Percentiles rank a stretch among this genome's conserved stretches.
Conservation (phyloP, 2,888 invertebrate genomes). For the Molorchus minor region DNA sequence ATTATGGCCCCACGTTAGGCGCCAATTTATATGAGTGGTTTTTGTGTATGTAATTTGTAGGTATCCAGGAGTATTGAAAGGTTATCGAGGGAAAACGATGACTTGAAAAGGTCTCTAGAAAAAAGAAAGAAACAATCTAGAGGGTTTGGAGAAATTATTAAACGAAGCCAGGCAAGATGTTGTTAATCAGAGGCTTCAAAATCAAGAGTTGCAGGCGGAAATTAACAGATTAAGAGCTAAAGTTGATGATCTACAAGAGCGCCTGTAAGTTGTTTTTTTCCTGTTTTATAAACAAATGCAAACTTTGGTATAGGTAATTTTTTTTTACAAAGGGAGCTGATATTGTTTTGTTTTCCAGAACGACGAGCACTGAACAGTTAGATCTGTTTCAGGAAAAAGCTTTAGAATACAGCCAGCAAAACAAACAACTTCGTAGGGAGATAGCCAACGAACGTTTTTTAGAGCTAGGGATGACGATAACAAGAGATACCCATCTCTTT, state of each 20-base stretch:
- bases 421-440: conserved; percentile 65
- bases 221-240: conserved; percentile 68
- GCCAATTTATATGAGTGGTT: too few relatives aligned
- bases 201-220: conserved; percentile 74
- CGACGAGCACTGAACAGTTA: conserved; percentile 58
- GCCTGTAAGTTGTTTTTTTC: conserved; percentile 63
- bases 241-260: conserved; percentile 64
- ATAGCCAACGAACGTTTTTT: conserved; percentile 66
- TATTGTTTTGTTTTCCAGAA: conserved; percentile 45
- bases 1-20: too few relatives aligned
- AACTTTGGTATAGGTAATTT: conserved; percentile 18
- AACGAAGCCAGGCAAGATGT: conserved; percentile 68
- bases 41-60: conserved; percentile 54
- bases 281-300: too few relatives aligned
- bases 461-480: conserved; percentile 62
- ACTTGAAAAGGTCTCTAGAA: conserved; percentile 60
- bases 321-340: conserved; percentile 17
- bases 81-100: conserved; percentile 62
- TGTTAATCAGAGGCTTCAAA: conserved; percentile 69
- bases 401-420: conserved; percentile 66
- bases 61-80: conserved; percentile 64
- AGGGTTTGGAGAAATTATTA: conserved; percentile 68
- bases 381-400: conserved; percentile 66
- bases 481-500: conserved; percentile 59
- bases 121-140: conserved; percentile 64